phyloP scores from a whole-genome alignment of 2,888 invertebrate species.

The Mythimna loreyi region DNA sequence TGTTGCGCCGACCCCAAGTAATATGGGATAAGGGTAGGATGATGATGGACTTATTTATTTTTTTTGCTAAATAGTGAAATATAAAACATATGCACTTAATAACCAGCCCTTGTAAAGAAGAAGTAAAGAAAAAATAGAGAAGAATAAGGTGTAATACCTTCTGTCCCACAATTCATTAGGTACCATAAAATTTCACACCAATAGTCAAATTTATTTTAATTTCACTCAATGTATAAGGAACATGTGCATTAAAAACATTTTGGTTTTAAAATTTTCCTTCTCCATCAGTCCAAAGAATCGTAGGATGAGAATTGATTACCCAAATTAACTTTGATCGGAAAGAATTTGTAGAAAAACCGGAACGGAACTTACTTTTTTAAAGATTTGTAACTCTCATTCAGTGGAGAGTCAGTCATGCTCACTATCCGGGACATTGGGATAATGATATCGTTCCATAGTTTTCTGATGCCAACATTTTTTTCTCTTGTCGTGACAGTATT shows the following conservation, averaged over 20 bases:
- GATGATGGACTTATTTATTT: too few relatives aligned
- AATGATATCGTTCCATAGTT: conserved; percentile 83
- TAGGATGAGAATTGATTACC: conserved; percentile 37
- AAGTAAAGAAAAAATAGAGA: neutral
- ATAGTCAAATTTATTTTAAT: neutral
- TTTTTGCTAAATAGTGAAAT: neutral
- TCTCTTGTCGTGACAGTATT: conserved; percentile 86
- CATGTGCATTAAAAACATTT: neutral
- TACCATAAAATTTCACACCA: too few relatives aligned
- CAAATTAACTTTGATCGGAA: conserved; percentile 45
- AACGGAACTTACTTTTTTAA: conserved; percentile 55
- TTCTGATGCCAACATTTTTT: conserved; percentile 83
- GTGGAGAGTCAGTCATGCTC: conserved; percentile 78
- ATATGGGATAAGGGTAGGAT: too few relatives aligned
- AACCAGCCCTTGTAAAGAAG: neutral
- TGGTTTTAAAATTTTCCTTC: neutral
- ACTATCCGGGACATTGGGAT: conserved; percentile 76
- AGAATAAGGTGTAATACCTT: neutral
- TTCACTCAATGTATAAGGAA: neutral
- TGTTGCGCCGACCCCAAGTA: too few relatives aligned
- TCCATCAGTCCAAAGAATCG: conserved; percentile 11
- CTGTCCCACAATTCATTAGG: neutral
- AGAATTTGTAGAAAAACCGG: conserved; percentile 53
- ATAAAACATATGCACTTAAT: neutral
- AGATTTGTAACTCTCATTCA: conserved; percentile 69